phyloP scores from a whole-genome alignment of 2,113 vertebrate genomes.

The Dicrurus megarhynchus region DNA sequence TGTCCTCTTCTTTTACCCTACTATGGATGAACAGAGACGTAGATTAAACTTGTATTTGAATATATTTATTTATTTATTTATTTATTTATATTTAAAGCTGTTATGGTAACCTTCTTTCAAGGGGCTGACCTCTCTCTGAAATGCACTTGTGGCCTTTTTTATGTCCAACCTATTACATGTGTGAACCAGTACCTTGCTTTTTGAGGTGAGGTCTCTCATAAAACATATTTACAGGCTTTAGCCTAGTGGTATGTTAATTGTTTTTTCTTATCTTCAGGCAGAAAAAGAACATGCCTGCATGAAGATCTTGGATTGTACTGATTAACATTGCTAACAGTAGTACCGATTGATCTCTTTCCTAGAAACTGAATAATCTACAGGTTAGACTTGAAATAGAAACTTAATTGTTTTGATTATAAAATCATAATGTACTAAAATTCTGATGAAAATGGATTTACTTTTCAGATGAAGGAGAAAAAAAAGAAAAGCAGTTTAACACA shows the following conservation, averaged over 20 bases:
- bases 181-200: neutral
- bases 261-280: neutral
- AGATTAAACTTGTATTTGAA: neutral
- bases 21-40: neutral
- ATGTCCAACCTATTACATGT: neutral
- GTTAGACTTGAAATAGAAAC: neutral
- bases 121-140: neutral
- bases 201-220: neutral
- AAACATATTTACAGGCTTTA: neutral
- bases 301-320: neutral
- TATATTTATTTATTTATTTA: neutral
- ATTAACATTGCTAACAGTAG: neutral
- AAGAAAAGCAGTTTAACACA: accelerated
- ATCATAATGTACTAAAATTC: neutral
- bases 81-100: neutral
- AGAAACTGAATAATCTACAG: neutral
- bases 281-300: neutral
- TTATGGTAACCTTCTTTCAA: neutral
- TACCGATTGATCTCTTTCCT: neutral
- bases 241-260: neutral
- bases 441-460: neutral
- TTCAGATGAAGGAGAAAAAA: neutral
- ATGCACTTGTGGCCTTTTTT: neutral
- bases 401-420: neutral
- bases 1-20: neutral